These are phyloP conservation scores for Lucinisca nassula DNA, from an alignment of 2,888 invertebrate genomes.

Conservation along the genomic window DNA sequence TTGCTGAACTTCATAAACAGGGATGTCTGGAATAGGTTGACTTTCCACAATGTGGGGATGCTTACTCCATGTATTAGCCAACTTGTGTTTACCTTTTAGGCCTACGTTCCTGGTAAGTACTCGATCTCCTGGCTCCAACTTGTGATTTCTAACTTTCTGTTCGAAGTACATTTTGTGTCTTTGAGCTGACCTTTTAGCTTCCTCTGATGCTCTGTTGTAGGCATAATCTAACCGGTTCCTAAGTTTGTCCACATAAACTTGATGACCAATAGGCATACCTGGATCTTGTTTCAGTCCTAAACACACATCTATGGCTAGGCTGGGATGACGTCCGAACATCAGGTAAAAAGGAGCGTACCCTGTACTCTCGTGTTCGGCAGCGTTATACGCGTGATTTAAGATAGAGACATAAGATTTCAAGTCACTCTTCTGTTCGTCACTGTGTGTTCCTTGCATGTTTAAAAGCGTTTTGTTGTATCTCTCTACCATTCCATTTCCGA, in stretches of 20 bases:
- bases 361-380: background rate
- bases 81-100: background rate
- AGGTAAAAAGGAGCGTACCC: background rate
- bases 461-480: background rate
- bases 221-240: background rate
- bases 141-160: background rate
- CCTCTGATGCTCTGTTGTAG: background rate
- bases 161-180: background rate
- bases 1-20: background rate
- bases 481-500: background rate
- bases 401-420: background rate
- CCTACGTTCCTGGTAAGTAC: background rate
- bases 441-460: background rate
- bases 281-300: background rate
- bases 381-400: background rate
- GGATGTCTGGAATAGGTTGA: background rate
- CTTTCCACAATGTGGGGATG: no score
- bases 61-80: no score
- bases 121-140: background rate
- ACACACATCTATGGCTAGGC: background rate
- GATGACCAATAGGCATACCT: background rate
- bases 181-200: background rate
- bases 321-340: background rate
- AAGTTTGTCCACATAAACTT: background rate
- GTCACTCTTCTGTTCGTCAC: background rate